These are phyloP conservation scores for Nematostella vectensis DNA, from an alignment of 92 coral and sea anemone genomes.

Conservation along the genomic window DNA sequence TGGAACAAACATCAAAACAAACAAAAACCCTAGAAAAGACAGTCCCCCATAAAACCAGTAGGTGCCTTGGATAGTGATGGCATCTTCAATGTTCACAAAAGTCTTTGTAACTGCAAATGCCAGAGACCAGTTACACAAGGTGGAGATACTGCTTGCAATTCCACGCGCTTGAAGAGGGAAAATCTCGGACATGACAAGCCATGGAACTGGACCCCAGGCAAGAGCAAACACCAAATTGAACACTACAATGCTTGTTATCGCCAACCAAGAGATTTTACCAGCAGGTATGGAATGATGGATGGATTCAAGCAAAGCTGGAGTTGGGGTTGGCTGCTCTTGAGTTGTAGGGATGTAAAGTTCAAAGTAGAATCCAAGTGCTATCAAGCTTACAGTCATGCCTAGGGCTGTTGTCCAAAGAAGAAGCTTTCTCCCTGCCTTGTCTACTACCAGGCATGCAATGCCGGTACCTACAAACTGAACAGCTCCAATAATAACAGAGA, in stretches of 20 bases:
- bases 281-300: constrained; percentile 22
- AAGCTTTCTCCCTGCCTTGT: constrained; percentile 70
- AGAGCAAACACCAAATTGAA: constrained; percentile 46
- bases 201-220: constrained; percentile 89
- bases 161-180: constrained; percentile 78
- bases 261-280: constrained; percentile 41
- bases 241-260: constrained; percentile 39
- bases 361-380: constrained; percentile 60
- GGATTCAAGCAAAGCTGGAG: background rate
- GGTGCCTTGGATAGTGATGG: constrained; percentile 50
- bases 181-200: constrained; percentile 83
- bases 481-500: constrained; percentile 45
- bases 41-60: constrained; percentile 76
- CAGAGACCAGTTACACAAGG: constrained; percentile 43
- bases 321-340: background rate
- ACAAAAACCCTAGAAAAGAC: constrained; percentile 40
- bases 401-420: constrained; percentile 60
- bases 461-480: constrained; percentile 58
- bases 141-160: constrained; percentile 53
- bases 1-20: constrained; percentile 54
- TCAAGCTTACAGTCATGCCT: constrained; percentile 50
- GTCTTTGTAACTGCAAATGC: constrained; percentile 62
- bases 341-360: constrained; percentile 32
- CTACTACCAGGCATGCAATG: constrained; percentile 57
- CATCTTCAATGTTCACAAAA: constrained; percentile 31